Evolutionary conservation across 2,113 vertebrate species (phyloP).

Genomic region (Boulengeromyrus knoepffleri): DNA sequence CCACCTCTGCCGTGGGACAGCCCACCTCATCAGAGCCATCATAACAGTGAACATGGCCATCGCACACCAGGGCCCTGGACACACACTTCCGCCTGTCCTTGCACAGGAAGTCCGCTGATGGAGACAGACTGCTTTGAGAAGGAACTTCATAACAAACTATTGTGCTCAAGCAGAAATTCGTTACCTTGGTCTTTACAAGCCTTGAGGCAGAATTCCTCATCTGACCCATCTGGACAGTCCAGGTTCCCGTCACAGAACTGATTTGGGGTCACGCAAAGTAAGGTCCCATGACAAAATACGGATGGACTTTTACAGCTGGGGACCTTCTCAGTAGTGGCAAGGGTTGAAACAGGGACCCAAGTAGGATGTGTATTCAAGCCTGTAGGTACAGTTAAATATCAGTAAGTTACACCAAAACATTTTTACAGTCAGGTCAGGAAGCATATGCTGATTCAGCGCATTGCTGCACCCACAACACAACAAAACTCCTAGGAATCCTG

Average conservation of each 20-base stretch:
- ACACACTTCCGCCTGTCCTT: not conserved
- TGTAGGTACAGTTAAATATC: not conserved
- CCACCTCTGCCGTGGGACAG: slow-evolving; percentile 44
- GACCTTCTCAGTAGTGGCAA: not conserved
- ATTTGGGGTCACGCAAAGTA: slow-evolving; percentile 54
- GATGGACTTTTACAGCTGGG: slow-evolving; percentile 49
- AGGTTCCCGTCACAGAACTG: slow-evolving; percentile 67
- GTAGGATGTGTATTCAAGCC: not conserved
- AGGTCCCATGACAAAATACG: slow-evolving; percentile 53
- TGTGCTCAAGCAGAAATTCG: not conserved
- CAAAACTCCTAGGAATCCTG: too few relatives aligned
- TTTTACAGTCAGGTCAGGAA: too few relatives aligned
- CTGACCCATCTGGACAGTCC: slow-evolving; percentile 74
- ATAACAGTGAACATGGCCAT: slow-evolving; percentile 62
- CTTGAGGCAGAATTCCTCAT: slow-evolving; percentile 61
- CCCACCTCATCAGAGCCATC: slow-evolving; percentile 70
- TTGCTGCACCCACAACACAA: too few relatives aligned
- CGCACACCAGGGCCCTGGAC: slow-evolving; percentile 42
- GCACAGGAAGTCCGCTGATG: not conserved
- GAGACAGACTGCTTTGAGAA: not conserved
- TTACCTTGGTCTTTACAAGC: not conserved
- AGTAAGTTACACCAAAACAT: not conserved
- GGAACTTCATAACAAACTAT: not conserved
- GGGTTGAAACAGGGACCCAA: not conserved
- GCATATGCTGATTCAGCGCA: too few relatives aligned